Conservation (phyloP, 2,797 vertebrate species). For the Limnodromus scolopaceus region DNA sequence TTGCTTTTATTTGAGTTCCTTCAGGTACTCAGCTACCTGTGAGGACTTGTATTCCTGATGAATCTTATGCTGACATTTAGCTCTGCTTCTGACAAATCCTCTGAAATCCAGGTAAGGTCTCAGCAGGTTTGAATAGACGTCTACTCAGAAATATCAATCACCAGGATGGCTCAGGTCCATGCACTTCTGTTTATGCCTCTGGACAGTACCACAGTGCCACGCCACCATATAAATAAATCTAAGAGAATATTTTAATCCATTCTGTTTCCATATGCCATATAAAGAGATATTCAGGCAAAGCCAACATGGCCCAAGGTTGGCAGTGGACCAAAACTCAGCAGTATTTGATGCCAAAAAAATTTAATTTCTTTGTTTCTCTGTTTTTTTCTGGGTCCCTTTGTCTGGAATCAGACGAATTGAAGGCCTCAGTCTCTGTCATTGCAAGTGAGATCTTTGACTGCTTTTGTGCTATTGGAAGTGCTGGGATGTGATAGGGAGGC, state of each 20-base stretch:
- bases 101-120: constrained; percentile 2
- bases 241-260: not conserved
- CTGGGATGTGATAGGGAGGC: not conserved
- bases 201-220: not conserved
- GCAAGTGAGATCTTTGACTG: not conserved
- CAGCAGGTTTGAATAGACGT: not conserved
- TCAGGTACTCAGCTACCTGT: constrained; percentile 14
- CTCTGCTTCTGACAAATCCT: constrained; percentile 18
- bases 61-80: not conserved
- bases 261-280: not conserved
- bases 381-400: not conserved
- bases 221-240: not conserved
- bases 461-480: not conserved
- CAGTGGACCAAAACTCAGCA: not conserved
- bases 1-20: not conserved
- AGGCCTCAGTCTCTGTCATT: not conserved
- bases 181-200: not conserved
- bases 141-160: not conserved
- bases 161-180: not conserved
- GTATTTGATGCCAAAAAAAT: not conserved
- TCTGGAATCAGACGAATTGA: not conserved
- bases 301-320: not conserved
- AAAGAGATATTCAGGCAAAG: not conserved
- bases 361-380: not conserved
- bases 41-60: constrained; percentile 7